A percentile compares a stretch with the other conserved stretches of the same genome.
Conservation (phyloP, 2,113 vertebrate species). For the Terrapene triunguis region DNA sequence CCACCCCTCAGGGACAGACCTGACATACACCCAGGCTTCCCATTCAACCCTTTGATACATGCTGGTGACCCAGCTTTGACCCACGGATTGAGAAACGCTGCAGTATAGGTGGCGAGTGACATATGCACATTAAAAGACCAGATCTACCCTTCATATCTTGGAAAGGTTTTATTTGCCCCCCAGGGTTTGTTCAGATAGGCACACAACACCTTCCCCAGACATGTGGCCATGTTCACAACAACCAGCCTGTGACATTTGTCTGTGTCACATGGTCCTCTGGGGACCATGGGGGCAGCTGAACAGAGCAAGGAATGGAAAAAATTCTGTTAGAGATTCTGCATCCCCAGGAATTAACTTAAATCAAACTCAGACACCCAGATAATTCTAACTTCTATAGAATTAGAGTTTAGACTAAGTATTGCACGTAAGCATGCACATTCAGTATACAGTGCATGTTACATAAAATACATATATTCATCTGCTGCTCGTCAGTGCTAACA, state of each 20-base stretch:
- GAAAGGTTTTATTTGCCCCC: background rate
- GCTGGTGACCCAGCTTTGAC: background rate
- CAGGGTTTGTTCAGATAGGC: background rate
- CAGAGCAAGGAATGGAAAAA: constrained; percentile 3
- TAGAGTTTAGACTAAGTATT: background rate
- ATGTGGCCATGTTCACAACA: background rate
- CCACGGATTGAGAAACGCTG: background rate
- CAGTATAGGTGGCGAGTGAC: background rate
- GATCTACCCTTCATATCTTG: background rate
- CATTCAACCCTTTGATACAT: background rate
- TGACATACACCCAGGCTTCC: background rate
- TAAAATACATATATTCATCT: background rate
- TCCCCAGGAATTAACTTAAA: background rate
- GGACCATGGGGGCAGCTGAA: background rate
- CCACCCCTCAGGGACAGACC: background rate
- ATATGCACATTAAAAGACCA: background rate
- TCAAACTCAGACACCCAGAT: fast-evolving
- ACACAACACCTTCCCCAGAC: background rate
- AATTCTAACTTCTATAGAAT: background rate
- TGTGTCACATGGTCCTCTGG: background rate
- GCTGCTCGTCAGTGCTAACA: constrained; percentile 7
- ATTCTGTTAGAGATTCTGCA: background rate
- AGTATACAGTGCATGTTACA: background rate
- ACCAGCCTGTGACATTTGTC: background rate
- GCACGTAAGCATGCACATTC: background rate